Conservation (phyloP, 2,888 invertebrate genomes). For the Chaitophorus viminalis region DNA sequence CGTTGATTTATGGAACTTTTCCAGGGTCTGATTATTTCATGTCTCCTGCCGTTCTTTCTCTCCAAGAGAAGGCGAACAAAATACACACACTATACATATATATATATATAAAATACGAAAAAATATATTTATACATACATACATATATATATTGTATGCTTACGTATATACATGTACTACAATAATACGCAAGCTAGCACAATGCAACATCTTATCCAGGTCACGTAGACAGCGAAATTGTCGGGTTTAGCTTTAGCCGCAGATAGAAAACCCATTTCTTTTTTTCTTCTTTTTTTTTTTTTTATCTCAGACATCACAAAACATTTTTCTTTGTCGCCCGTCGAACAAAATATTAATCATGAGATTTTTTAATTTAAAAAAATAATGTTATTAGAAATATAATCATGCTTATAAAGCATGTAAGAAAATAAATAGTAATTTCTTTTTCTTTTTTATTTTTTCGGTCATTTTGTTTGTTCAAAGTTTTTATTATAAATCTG, state of each 20-base stretch:
- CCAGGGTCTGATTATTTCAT: conserved; percentile 59
- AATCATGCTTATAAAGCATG: not conserved
- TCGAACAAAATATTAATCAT: conserved; percentile 44
- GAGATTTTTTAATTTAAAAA: conserved; percentile 38
- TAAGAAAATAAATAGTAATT: not conserved
- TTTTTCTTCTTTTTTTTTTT: not conserved
- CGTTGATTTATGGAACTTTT: conserved; percentile 62
- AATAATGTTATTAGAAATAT: conserved; percentile 6
- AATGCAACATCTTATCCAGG: conserved; percentile 59
- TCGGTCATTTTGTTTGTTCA: not conserved
- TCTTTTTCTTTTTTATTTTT: not conserved
- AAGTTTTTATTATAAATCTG: not conserved
- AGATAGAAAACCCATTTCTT: conserved; percentile 57
- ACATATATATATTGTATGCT: conserved; percentile 15
- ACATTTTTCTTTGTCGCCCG: conserved; percentile 32
- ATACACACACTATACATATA: conserved; percentile 33
- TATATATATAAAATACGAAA: conserved; percentile 16
- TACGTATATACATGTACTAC: conserved; percentile 38
- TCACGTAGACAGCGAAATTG: conserved; percentile 59
- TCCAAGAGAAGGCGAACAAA: not conserved
- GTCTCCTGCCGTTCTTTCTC: conserved; percentile 55
- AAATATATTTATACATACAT: conserved; percentile 3
- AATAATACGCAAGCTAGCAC: conserved; percentile 58
- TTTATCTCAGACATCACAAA: conserved; percentile 35
- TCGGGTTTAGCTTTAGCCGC: conserved; percentile 58